phyloP scores from a whole-genome alignment of 1,140 invertebrate genomes.

The Goniozus legneri region DNA sequence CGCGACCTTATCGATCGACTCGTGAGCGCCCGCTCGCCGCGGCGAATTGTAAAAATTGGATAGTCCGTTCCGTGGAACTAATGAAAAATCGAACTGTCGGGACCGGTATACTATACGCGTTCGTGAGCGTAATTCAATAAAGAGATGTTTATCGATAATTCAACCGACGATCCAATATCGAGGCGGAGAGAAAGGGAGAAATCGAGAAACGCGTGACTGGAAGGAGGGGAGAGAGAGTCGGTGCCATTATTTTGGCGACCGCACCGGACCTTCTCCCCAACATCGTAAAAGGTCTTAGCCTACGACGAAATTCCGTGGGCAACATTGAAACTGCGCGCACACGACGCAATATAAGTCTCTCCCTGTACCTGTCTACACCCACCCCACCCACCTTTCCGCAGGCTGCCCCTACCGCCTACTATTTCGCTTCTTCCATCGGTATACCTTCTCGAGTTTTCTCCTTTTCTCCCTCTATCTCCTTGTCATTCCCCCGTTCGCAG shows the following conservation, averaged over 20 bases:
- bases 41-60: too few relatives aligned
- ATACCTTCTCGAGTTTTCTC: conserved; percentile 11
- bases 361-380: background rate
- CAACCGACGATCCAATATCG: conserved; percentile 23
- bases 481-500: conserved; percentile 17
- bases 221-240: too few relatives aligned
- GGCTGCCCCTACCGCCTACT: too few relatives aligned
- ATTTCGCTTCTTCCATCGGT: too few relatives aligned
- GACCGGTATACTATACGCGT: too few relatives aligned
- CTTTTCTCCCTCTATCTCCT: background rate
- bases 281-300: conserved; percentile 23
- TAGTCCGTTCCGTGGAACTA: too few relatives aligned
- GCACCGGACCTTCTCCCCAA: conserved; percentile 21
- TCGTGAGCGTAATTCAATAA: conserved; percentile 33
- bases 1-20: too few relatives aligned
- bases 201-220: conserved; percentile 33
- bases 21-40: too few relatives aligned
- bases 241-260: conserved; percentile 35
- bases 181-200: conserved; percentile 12
- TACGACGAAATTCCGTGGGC: conserved; percentile 25
- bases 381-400: too few relatives aligned
- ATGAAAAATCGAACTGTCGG: too few relatives aligned
- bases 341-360: conserved; percentile 26
- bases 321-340: conserved; percentile 24
- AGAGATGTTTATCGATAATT: conserved; percentile 33